A percentile compares a stretch with the other conserved stretches of the same genome.
Evolutionary conservation across 2,113 vertebrate species (phyloP).

Genomic region (Orthochromis malagaraziensis): DNA sequence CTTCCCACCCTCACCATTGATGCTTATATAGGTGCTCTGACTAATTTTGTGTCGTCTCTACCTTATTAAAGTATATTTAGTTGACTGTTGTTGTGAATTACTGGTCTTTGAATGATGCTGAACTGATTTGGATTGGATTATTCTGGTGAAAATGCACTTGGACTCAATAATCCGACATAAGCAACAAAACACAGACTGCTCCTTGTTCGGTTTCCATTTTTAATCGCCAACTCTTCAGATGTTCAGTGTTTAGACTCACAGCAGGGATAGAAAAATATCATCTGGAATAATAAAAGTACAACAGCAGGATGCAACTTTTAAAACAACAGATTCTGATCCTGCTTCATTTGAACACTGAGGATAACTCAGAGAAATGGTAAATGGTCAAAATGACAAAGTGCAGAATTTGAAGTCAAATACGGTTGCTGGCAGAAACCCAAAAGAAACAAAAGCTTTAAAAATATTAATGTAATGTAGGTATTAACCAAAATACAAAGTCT

Average conservation of each 20-base stretch:
- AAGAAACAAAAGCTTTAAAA: neutral
- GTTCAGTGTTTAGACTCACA: slow-evolving; percentile 1
- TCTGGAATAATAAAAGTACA: slow-evolving; percentile 37
- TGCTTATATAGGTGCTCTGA: neutral
- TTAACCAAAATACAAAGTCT: neutral
- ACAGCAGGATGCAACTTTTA: neutral
- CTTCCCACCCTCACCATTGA: neutral
- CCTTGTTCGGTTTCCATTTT: neutral
- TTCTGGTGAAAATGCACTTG: neutral
- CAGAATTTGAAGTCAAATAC: neutral
- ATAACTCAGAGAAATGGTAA: neutral
- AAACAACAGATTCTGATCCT: neutral
- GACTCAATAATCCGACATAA: neutral
- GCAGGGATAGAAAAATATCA: slow-evolving; percentile 46
- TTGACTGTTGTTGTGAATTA: neutral
- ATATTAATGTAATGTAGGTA: neutral
- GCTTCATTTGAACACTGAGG: neutral
- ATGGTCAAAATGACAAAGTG: neutral
- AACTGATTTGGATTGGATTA: neutral
- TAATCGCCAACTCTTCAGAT: neutral
- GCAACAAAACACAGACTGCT: neutral
- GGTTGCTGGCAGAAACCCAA: neutral
- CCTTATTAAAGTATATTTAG: neutral
- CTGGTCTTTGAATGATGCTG: neutral
- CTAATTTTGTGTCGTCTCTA: neutral